Conservation (phyloP, 1,140 invertebrate species). For the Berghia stephanieae region DNA sequence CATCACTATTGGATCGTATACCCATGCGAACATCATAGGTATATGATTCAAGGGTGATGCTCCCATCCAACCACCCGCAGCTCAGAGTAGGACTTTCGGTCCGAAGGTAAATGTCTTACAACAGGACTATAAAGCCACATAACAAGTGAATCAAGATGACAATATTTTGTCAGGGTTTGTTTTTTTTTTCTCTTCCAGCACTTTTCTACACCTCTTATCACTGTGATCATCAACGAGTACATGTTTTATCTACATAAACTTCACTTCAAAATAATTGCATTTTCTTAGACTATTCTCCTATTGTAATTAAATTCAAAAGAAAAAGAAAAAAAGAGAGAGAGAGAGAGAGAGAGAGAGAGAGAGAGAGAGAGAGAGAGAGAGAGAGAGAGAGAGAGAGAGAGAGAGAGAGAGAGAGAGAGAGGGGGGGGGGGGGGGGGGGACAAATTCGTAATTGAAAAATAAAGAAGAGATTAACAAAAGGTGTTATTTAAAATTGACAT, state of each 20-base stretch:
- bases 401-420: background rate
- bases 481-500: too few relatives aligned
- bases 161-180: too few relatives aligned
- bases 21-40: too few relatives aligned
- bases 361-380: background rate
- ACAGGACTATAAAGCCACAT: too few relatives aligned
- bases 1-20: too few relatives aligned
- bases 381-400: background rate
- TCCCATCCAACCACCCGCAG: too few relatives aligned
- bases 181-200: too few relatives aligned
- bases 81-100: too few relatives aligned
- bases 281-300: background rate
- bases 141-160: too few relatives aligned
- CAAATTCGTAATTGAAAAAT: background rate
- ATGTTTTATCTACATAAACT: background rate
- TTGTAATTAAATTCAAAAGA: background rate
- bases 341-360: slow-evolving; percentile 6
- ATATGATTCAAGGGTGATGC: too few relatives aligned
- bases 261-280: background rate
- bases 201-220: background rate
- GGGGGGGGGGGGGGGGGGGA: background rate
- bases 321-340: background rate
- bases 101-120: too few relatives aligned
- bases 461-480: too few relatives aligned
- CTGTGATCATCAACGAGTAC: background rate